phyloP scores from a whole-genome alignment of 2,113 vertebrate species.

The Ammodramus savannarum region DNA sequence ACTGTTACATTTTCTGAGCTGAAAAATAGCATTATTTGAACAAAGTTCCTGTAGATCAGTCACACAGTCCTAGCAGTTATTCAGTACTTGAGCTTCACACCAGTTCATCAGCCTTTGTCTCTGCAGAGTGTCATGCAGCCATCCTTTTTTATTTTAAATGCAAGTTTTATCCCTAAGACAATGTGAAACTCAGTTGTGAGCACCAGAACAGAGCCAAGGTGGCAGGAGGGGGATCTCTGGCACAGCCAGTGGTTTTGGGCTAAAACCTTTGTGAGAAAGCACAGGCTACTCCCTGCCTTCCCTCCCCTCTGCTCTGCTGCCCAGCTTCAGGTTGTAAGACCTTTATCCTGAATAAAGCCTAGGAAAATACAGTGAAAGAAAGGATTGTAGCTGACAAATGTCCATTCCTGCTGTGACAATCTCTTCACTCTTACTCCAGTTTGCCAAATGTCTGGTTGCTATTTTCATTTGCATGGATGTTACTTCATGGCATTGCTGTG shows the following conservation, averaged over 20 bases:
- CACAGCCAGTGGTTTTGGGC: neutral
- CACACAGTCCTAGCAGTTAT: neutral
- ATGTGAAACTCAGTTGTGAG: neutral
- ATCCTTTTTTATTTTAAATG: neutral
- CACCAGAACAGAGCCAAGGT: neutral
- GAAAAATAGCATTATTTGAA: neutral
- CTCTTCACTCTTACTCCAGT: neutral
- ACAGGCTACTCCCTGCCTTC: neutral
- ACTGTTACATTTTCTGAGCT: neutral
- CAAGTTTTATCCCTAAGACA: neutral
- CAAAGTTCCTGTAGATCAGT: neutral
- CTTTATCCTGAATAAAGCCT: neutral
- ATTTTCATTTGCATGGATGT: neutral
- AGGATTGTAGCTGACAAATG: neutral
- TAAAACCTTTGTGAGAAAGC: neutral
- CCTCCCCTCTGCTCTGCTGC: neutral
- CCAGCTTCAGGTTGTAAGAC: neutral
- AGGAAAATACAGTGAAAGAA: neutral
- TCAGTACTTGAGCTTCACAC: neutral
- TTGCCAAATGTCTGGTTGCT: neutral
- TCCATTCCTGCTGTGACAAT: neutral
- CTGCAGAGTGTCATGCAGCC: neutral
- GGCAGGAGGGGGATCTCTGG: neutral
- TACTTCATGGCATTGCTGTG: neutral
- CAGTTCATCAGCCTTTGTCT: neutral